A percentile compares a stretch with the other conserved stretches of the same genome.
These are phyloP conservation scores for Archocentrus centrarchus DNA, from an alignment of 2,113 vertebrate species.

Conservation along the genomic window DNA sequence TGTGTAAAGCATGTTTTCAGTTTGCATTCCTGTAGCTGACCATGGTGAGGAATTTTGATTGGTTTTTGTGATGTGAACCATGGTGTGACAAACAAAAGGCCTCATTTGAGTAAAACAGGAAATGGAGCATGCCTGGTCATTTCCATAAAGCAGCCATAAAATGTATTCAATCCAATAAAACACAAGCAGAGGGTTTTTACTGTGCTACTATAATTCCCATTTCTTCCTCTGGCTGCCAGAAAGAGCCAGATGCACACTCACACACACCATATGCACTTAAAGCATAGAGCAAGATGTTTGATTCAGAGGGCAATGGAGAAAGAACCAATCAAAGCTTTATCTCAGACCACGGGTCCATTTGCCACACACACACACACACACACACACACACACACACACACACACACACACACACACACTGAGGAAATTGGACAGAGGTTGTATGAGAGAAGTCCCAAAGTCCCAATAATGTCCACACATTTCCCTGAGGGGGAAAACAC, in stretches of 20 bases:
- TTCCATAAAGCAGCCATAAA: constrained; percentile 59
- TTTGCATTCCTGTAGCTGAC: constrained; percentile 54
- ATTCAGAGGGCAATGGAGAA: constrained; percentile 43
- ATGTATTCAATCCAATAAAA: constrained; percentile 69
- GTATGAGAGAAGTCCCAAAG: constrained; percentile 10
- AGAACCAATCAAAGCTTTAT: constrained; percentile 46
- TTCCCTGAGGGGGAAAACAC: neutral
- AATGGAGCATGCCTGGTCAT: constrained; percentile 49
- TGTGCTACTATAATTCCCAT: constrained; percentile 41
- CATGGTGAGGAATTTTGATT: constrained; percentile 45
- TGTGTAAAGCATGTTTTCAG: constrained; percentile 49
- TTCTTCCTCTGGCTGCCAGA: constrained; percentile 31
- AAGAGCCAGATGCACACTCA: constrained; percentile 21
- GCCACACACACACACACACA: neutral
- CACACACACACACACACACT: neutral
- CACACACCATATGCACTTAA: constrained; percentile 15
- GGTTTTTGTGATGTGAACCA: constrained; percentile 33
- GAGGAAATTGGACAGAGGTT: constrained; percentile 30
- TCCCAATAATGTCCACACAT: neutral
- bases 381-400: constrained; percentile 3
- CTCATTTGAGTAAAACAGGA: constrained; percentile 48
- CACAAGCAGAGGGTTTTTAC: constrained; percentile 45
- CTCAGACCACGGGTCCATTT: constrained; percentile 7
- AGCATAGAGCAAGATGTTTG: constrained; percentile 26
- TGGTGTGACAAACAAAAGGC: constrained; percentile 57